Evolutionary conservation across 2,888 invertebrate species (phyloP), one percentile per base, ranked within the genome.

Genomic region (Fabriciana adippe): DNA sequence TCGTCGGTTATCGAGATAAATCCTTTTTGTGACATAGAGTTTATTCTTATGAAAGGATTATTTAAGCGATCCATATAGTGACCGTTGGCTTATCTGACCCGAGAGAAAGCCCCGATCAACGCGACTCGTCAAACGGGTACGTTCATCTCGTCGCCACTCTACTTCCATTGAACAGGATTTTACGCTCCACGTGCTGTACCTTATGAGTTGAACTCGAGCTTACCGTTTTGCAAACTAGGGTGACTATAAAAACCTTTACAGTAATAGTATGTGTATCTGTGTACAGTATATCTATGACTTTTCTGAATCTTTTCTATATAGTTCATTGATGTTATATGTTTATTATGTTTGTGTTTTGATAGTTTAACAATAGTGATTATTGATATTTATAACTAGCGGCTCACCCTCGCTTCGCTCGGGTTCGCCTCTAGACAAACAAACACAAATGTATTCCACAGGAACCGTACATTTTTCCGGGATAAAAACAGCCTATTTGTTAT

Each of bases 111-210:
- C 79, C 77, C 69, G 75, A 75, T 74, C 72, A 70, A 70, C 72
- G 71, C 69, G 80, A 89, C 90, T 83, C 83, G 90, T 89, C 83
- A 56, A 76, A 88, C 90, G 82, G 81, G 77, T 74, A 81, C 83
- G 80, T 87, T 85, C 75, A 87, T 61, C 75, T 74, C 72, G 65
- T 62, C 59, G 53, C 55, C 55, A 65, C 65, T 67, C 71, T 61
- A 71, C 65, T 66, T 67, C 62, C 60, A 69, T 51, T 60, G 60
- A 67, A 69, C 63, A 60, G 59, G 67, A 67, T 67, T 69, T 67
- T 48, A 67, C 67, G 64, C 64, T 67, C 55, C 60, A 60, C 66
- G 48, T 59, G 64, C 64, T 69, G 54, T 62, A 31, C 55, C 60
- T 57, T 64, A 67, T 50, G 67, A 26, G 53, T 66, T 35, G 16